Evolutionary conservation across 2,888 invertebrate genomes (phyloP), one percentile per base, ranked within the genome.

Genomic region (Lobophora halterata): DNA sequence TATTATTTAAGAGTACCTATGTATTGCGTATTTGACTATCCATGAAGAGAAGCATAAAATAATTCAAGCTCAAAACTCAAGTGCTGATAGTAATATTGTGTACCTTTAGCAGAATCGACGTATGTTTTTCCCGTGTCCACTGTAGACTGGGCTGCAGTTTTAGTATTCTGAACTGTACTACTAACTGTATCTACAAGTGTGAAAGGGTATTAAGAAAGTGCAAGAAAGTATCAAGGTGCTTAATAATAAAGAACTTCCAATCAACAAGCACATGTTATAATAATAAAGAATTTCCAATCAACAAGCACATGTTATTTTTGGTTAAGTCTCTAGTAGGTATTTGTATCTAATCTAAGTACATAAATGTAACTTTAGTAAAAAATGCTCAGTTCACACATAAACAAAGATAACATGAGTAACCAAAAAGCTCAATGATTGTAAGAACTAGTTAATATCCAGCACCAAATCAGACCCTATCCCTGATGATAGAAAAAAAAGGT

Each of bases 61-160:
- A 18, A 9, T 20, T 18, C 21, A 37, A 11, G 11, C 3, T 30
- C 18, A 26, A 29, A 39, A 27, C 40, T 53, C 48, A 50, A 33
- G 36, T 42, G 36, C 33, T 33, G n/a, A 12, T 14, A 25, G 17
- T 16, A 11, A 14, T 26, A 48, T 52, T 57, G 32, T 55, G 58
- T 70, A 76, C 77, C 76, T 75, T 69, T 73, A 9, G 70, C 61
- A 39, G 57, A 58, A 18, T 49, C 58, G 27, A 61, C 67, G 51
- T 74, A 72, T n/a, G 58, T 43, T 46, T 72, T 75, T 32, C 71
- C 60, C 10, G 71, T 64, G 19, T 76, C 73, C 12, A 74, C 51
- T 30, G 73, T 71, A 14, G 70, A 61, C 34, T 70, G 58, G 1
- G 68, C 66, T 9, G 62, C 57, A 46, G 59, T 59, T 56, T 72